phyloP scores from a whole-genome alignment of 2,113 vertebrate species.

The Syngnathus floridae region DNA sequence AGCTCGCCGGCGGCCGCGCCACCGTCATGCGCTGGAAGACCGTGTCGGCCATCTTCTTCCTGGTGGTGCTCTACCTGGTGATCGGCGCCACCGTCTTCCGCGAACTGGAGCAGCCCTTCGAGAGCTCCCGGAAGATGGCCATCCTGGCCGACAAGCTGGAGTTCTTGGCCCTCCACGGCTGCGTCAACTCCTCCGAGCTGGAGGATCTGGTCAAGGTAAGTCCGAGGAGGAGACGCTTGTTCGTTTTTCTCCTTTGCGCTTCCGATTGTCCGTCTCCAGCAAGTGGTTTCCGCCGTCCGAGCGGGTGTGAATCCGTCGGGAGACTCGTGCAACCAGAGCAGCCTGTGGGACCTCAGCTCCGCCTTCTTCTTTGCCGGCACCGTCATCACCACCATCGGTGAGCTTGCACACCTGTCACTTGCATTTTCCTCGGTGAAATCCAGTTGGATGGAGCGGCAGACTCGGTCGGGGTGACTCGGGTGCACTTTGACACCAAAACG shows the following conservation, averaged over 20 bases:
- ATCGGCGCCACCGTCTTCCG: constrained; percentile 94
- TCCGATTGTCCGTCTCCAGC: constrained; percentile 64
- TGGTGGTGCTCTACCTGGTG: constrained; percentile 94
- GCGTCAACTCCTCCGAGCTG: constrained; percentile 88
- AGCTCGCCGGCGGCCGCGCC: constrained; percentile 74
- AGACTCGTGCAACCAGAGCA: constrained; percentile 86
- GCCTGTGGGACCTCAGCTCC: constrained; percentile 98
- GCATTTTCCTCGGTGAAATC: too few species aligned
- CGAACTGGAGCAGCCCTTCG: constrained; percentile 90
- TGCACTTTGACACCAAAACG: background rate
- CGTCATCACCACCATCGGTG: constrained; percentile 99
- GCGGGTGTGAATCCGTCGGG: constrained; percentile 91
- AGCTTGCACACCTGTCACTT: constrained; percentile 35
- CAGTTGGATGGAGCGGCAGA: too few species aligned
- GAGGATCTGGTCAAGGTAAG: constrained; percentile 91
- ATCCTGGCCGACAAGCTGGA: constrained; percentile 86
- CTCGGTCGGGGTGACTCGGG: background rate
- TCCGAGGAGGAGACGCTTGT: too few species aligned
- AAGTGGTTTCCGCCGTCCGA: constrained; percentile 92
- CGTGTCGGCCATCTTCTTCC: constrained; percentile 90
- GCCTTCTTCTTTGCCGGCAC: constrained; percentile 99
- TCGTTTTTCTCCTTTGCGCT: background rate
- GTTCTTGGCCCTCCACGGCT: constrained; percentile 82
- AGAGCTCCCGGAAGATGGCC: constrained; percentile 82
- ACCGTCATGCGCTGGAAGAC: constrained; percentile 99